Conservation (phyloP, 2,888 invertebrate genomes). For the Parnassius glacialis region DNA sequence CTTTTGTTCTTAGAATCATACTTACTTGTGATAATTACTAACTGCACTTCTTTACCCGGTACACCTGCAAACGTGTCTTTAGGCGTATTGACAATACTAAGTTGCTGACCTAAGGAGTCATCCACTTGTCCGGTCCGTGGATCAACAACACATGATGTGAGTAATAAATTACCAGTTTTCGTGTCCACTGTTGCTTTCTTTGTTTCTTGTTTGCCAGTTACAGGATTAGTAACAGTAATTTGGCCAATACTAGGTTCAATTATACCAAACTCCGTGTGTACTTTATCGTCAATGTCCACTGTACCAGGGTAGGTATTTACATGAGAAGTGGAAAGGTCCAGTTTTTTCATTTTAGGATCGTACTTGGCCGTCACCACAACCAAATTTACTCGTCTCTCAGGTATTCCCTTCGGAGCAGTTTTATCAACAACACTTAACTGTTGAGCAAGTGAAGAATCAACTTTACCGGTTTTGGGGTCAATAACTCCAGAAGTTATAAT, state of each 20-base stretch:
- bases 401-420: constrained; percentile 67
- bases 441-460: constrained; percentile 83
- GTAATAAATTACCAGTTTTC: constrained; percentile 82
- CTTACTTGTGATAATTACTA: constrained; percentile 78
- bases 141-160: constrained; percentile 80
- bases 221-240: constrained; percentile 79
- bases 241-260: constrained; percentile 81
- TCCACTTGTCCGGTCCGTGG: constrained; percentile 80
- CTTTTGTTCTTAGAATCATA: constrained; percentile 79
- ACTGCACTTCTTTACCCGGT: constrained; percentile 72
- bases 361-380: constrained; percentile 80
- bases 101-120: constrained; percentile 79
- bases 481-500: constrained; percentile 81
- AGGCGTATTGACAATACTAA: constrained; percentile 65
- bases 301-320: constrained; percentile 65
- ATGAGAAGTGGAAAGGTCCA: constrained; percentile 75
- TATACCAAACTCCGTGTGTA: constrained; percentile 80
- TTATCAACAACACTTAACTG: constrained; percentile 72
- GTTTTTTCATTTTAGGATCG: constrained; percentile 77
- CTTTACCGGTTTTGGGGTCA: constrained; percentile 83
- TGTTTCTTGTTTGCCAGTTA: constrained; percentile 83
- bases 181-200: constrained; percentile 83
- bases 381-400: constrained; percentile 74
- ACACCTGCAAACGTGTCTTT: constrained; percentile 63
- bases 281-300: constrained; percentile 71